These are phyloP conservation scores for Elephas maximus DNA, from an alignment of 2,113 vertebrate species.

Conservation along the genomic window DNA sequence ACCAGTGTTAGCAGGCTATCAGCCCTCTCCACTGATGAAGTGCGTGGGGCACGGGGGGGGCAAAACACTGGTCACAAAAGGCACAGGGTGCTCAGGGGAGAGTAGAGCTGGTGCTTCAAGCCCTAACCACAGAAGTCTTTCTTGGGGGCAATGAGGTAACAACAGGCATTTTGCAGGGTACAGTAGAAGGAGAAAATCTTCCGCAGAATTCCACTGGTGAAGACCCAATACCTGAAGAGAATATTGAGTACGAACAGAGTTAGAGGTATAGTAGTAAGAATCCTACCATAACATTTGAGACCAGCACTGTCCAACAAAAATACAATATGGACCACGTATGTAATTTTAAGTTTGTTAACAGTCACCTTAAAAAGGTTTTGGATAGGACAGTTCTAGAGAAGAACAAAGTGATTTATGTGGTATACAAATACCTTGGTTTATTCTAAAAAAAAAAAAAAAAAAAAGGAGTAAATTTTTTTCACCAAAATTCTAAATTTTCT, in stretches of 20 bases:
- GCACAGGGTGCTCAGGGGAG: neutral
- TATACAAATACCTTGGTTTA: neutral
- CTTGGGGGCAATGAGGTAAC: neutral
- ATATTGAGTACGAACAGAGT: neutral
- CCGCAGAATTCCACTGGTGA: neutral
- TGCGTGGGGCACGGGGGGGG: neutral
- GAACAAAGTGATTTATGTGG: conserved; percentile 5
- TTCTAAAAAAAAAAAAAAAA: neutral
- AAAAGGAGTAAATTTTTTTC: neutral
- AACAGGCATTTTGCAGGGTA: neutral
- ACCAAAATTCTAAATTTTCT: conserved; percentile 34
- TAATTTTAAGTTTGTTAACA: neutral
- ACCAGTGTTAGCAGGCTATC: neutral
- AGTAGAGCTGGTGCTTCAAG: neutral
- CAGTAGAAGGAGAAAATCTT: neutral
- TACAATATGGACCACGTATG: neutral
- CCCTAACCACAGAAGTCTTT: neutral
- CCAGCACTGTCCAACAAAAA: neutral
- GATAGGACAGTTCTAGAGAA: neutral
- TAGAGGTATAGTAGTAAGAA: neutral
- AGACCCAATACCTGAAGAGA: neutral
- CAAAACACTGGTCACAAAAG: neutral
- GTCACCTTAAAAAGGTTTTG: neutral
- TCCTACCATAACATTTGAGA: neutral
- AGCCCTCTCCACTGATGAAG: neutral